Percentiles rank a stretch among this genome's conserved stretches.
Evolutionary conservation across 2,888 invertebrate species (phyloP).

Genomic region (Buathra laborator): DNA sequence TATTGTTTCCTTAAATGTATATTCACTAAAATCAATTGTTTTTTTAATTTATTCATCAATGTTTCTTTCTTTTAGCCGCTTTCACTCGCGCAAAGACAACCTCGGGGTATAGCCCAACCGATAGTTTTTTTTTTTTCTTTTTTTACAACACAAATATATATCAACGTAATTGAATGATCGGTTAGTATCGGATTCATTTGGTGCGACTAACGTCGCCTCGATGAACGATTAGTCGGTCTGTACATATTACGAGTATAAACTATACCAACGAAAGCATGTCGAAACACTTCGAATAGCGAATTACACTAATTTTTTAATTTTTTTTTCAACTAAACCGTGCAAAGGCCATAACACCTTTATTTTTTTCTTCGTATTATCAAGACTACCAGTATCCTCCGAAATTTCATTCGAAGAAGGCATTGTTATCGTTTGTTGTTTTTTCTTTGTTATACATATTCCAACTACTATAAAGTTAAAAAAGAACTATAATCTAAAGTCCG

Average conservation of each 20-base stretch:
- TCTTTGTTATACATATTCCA: constrained; percentile 52
- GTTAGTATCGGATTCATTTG: not conserved
- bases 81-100: constrained; percentile 28
- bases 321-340: constrained; percentile 42
- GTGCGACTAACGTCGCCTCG: not conserved
- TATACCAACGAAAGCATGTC: constrained; percentile 30
- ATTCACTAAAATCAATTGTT: constrained; percentile 69
- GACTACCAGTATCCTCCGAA: constrained; percentile 41
- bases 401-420: constrained; percentile 38
- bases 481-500: constrained; percentile 61
- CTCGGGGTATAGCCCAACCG: constrained; percentile 33
- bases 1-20: constrained; percentile 69
- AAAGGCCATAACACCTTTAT: constrained; percentile 24
- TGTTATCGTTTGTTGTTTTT: constrained; percentile 53
- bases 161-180: constrained; percentile 47
- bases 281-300: constrained; percentile 26
- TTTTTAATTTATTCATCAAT: constrained; percentile 20
- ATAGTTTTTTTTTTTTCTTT: not conserved
- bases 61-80: constrained; percentile 22
- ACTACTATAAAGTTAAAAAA: constrained; percentile 64
- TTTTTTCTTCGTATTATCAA: constrained; percentile 10
- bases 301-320: constrained; percentile 39
- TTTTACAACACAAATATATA: constrained; percentile 29
- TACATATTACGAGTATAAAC: constrained; percentile 24
- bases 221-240: constrained; percentile 25